phyloP scores from a whole-genome alignment of 1,140 invertebrate genomes.

The Zaprionus vittiger region DNA sequence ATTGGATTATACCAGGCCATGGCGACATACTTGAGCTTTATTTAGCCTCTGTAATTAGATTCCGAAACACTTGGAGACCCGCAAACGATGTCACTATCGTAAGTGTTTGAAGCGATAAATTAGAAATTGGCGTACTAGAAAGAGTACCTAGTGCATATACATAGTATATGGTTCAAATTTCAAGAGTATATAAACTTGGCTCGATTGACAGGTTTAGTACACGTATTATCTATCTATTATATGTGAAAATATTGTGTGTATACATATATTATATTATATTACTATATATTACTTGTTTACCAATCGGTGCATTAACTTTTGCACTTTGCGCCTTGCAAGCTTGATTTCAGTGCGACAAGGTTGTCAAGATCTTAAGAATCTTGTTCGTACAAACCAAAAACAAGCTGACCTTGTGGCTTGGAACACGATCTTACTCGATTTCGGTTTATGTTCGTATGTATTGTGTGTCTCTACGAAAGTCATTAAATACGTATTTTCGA shows the following conservation, averaged over 20 bases:
- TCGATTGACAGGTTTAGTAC: neutral
- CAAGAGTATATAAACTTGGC: neutral
- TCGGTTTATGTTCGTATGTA: neutral
- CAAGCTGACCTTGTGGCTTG: conserved; percentile 36
- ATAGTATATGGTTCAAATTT: conserved; percentile 4
- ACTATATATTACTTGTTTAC: conserved; percentile 4
- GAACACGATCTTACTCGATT: conserved; percentile 16
- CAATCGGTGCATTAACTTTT: conserved; percentile 26
- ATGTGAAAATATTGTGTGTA: conserved; percentile 1
- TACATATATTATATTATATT: neutral
- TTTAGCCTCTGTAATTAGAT: conserved; percentile 55
- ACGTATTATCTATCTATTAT: neutral
- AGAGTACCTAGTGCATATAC: neutral
- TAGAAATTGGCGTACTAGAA: conserved; percentile 3
- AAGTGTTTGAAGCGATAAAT: conserved; percentile 5
- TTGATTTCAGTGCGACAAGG: conserved; percentile 44
- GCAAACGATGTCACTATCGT: neutral
- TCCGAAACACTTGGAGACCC: conserved; percentile 3
- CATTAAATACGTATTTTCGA: conserved; percentile 33
- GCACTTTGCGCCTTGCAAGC: conserved; percentile 27
- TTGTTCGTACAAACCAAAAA: conserved; percentile 24
- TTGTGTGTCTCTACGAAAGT: neutral
- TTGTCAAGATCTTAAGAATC: conserved; percentile 67
- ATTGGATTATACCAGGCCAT: conserved; percentile 31
- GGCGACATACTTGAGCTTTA: conserved; percentile 15